Conservation (phyloP, 2,113 vertebrate species). For the human (Homo sapiens) region DNA sequence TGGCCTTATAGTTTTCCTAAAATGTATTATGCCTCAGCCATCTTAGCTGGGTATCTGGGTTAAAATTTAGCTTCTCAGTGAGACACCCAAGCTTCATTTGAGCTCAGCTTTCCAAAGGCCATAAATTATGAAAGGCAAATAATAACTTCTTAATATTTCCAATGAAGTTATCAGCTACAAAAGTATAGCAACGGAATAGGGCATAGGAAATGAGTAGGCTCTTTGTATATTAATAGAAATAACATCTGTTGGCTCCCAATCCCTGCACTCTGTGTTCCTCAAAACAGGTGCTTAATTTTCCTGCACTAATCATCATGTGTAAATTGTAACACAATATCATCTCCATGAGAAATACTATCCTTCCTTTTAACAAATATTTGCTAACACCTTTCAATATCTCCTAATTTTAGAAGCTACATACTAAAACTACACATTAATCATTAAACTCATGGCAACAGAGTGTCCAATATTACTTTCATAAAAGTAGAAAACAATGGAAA, state of each 20-base stretch:
- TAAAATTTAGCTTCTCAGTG: neutral
- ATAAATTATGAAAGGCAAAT: neutral
- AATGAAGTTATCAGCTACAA: neutral
- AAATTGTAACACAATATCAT: conserved; percentile 48
- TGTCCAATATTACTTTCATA: neutral
- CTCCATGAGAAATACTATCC: neutral
- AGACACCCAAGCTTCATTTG: neutral
- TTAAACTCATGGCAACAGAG: neutral
- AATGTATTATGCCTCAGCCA: neutral
- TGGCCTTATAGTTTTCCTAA: neutral
- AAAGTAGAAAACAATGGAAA: neutral
- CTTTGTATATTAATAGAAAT: neutral
- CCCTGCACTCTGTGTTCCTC: neutral
- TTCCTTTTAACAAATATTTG: conserved; percentile 60
- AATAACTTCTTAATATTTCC: neutral
- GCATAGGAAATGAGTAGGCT: neutral
- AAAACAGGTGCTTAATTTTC: conserved; percentile 47
- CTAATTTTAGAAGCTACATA: conserved; percentile 42
- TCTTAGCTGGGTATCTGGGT: neutral
- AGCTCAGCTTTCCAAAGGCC: neutral
- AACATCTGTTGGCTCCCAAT: neutral
- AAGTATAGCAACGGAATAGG: neutral
- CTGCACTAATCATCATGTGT: neutral
- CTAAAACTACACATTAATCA: conserved; percentile 36
- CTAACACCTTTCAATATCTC: conserved; percentile 20